Evolutionary conservation across 2,888 invertebrate genomes (phyloP).

Genomic region (Biston stratarius): DNA sequence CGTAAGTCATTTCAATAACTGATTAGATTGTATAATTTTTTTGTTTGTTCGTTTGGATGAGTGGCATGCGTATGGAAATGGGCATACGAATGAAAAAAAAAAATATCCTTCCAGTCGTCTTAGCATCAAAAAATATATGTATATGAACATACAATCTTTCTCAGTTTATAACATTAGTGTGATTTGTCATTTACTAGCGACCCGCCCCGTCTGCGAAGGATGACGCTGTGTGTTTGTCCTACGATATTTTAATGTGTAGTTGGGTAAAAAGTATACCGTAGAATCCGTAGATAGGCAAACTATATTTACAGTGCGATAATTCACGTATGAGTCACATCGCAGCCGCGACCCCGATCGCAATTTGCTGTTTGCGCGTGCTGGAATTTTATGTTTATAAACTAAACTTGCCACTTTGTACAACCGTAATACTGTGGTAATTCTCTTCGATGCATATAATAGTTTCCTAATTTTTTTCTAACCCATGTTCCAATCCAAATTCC

Average conservation of each 20-base stretch:
- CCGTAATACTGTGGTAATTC: not conserved
- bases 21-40: constrained; percentile 1
- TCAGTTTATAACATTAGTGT: no score
- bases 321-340: not conserved
- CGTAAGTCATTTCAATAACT: constrained; percentile 11
- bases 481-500: no score
- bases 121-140: no score
- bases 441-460: not conserved
- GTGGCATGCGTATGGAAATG: no score
- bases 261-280: not conserved
- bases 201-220: no score
- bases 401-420: not conserved
- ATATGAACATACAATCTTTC: no score
- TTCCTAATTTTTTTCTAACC: no score
- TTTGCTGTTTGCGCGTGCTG: constrained; percentile 9
- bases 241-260: no score
- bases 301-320: constrained; percentile 11
- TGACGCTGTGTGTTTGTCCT: no score
- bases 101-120: no score
- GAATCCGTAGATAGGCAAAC: not conserved
- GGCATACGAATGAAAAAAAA: no score
- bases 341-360: constrained; percentile 9
- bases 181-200: no score
- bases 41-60: not conserved
- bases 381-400: constrained; percentile 20